Evolutionary conservation across 2,888 invertebrate genomes (phyloP), one percentile per base, ranked within the genome.

Genomic region (Amphipoea oculea): DNA sequence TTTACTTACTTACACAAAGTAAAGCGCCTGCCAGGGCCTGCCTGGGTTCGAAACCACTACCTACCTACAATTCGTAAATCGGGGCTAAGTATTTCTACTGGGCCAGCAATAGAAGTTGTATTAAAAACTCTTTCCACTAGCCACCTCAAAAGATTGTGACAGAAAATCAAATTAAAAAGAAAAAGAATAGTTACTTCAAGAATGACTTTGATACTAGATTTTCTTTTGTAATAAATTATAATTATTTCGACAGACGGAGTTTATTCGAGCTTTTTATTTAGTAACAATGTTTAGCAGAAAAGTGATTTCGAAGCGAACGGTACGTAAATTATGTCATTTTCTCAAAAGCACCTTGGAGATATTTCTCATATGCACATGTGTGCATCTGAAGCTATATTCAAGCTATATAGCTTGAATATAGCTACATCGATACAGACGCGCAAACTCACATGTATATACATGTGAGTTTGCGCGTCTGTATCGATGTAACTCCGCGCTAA

Each of bases 281-380:
- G 4, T 40, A 14, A 83, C 42, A 77, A 95, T 95, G 95, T 91
- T 94, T 76, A 93, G 91, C 83, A 90, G 92, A 83, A 91, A 89
- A 80, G 85, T 92, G 75, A 81, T 69, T 68, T 60, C 57, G 23
- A 72, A 91, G 79, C 89, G 88, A 84, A 82, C 90, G 80, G 95
- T 95, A 87, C 94, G 95, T 94, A 3, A 14, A 67, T 36, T 29
- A 20, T 11, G 3, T 69, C 0, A 6, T 57, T 23, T 42, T 57
- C 20, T 54, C 12, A 20, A 9, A 14, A 14, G 2, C 14, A 5
- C 11, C n/a, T 40, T 17, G n/a, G n/a, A 42, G 5, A 42, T 23
- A 23, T 29, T 48, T 6, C 29, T 45, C 45, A 0, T 3, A 20
- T 1, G 23, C 5, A 14, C 14, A 6, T 48, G 6, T 11, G 5